A percentile compares a stretch with the other conserved stretches of the same genome.
Conservation (phyloP, 2,113 vertebrate genomes). For the Hyaena hyaena region DNA sequence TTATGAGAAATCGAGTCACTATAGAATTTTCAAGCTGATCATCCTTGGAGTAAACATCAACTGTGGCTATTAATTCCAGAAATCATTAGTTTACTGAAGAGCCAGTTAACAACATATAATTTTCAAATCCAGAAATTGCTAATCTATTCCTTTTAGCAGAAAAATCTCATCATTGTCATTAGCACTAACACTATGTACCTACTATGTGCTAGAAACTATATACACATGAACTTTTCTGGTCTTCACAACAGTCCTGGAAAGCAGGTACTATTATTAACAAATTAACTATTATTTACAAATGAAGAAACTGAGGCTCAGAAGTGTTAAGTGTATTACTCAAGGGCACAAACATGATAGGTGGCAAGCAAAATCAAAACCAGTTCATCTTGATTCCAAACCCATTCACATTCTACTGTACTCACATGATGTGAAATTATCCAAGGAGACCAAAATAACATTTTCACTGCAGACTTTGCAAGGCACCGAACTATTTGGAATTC, state of each 20-base stretch:
- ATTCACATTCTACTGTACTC: constrained; percentile 20
- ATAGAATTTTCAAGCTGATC: constrained; percentile 14
- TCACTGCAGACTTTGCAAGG: not conserved
- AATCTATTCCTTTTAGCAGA: constrained; percentile 30
- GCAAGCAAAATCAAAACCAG: constrained; percentile 42
- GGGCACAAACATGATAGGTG: not conserved
- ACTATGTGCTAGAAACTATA: not conserved
- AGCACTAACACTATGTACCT: not conserved
- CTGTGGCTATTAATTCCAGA: constrained; percentile 44
- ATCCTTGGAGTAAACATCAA: constrained; percentile 37
- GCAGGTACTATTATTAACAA: not conserved
- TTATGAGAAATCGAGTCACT: constrained; percentile 38
- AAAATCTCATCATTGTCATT: not conserved
- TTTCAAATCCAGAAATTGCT: constrained; percentile 57
- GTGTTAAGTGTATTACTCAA: constrained; percentile 4
- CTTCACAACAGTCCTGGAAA: not conserved
- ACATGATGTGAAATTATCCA: constrained; percentile 49
- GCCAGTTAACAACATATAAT: not conserved
- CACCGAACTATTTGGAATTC: constrained; percentile 50
- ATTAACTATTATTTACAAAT: not conserved
- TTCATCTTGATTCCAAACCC: constrained; percentile 34
- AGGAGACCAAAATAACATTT: constrained; percentile 49
- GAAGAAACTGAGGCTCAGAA: constrained; percentile 32
- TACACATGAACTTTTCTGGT: not conserved
- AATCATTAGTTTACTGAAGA: constrained; percentile 59